Conservation (phyloP, 1,140 invertebrate species). For the Papilio xuthus region DNA sequence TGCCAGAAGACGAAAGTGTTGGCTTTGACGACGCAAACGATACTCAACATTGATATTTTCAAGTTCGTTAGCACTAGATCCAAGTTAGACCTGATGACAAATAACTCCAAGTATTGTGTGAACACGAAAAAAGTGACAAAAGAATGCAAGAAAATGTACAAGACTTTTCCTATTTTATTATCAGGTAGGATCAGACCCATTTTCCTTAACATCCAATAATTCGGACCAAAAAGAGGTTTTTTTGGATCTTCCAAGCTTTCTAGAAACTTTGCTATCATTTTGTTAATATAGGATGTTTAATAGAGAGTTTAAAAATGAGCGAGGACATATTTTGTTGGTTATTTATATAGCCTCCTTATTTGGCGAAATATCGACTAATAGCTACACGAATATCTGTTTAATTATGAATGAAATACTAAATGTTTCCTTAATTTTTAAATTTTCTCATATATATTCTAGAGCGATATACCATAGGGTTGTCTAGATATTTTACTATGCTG, state of each 20-base stretch:
- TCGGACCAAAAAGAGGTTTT: conserved; percentile 60
- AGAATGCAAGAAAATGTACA: conserved; percentile 58
- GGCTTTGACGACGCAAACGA: conserved; percentile 64
- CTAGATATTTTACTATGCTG: not conserved
- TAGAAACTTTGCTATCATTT: conserved; percentile 59
- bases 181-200: conserved; percentile 66
- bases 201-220: conserved; percentile 65
- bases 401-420: not conserved
- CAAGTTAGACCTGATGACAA: conserved; percentile 63
- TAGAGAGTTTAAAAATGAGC: not conserved
- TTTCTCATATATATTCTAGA: not conserved
- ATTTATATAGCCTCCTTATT: not conserved
- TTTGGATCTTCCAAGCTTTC: conserved; percentile 56
- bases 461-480: not conserved
- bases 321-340: not conserved
- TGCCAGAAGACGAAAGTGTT: conserved; percentile 67
- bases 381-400: not conserved
- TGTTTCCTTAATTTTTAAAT: not conserved
- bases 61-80: conserved; percentile 66
- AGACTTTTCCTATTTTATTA: conserved; percentile 46
- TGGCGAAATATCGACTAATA: not conserved
- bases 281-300: conserved; percentile 7
- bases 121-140: conserved; percentile 60
- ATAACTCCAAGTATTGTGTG: conserved; percentile 67
- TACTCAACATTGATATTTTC: conserved; percentile 71